These are phyloP conservation scores for Steatocranus sp. DNA, from an alignment of 2,797 vertebrate genomes.

Conservation along the genomic window DNA sequence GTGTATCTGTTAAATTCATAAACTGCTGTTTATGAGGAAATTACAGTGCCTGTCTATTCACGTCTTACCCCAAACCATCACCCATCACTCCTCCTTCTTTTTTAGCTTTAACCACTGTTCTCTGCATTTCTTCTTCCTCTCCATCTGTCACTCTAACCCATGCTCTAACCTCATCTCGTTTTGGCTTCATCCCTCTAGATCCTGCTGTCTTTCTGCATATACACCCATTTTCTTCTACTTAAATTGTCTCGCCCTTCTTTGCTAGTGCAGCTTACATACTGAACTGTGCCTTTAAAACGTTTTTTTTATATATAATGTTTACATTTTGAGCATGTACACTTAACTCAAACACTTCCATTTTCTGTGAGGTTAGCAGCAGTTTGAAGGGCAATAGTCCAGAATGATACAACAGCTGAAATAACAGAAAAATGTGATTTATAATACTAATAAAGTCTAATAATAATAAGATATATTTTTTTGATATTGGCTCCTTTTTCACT, in stretches of 20 bases:
- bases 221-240: not conserved
- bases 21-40: not conserved
- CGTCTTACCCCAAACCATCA: not conserved
- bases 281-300: not conserved
- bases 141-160: constrained; percentile 39
- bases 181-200: constrained; percentile 26
- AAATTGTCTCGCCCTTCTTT: not conserved
- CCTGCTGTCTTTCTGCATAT: not conserved
- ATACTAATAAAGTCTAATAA: not conserved
- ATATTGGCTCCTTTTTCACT: not conserved
- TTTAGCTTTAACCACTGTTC: not conserved
- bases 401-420: not conserved
- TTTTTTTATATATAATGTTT: not conserved
- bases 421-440: not conserved
- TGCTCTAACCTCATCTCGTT: constrained; percentile 20
- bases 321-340: not conserved
- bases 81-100: not conserved
- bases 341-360: not conserved
- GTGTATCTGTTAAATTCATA: not conserved
- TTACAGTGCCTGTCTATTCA: not conserved
- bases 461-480: not conserved
- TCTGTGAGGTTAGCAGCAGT: not conserved
- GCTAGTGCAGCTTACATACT: not conserved
- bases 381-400: not conserved
- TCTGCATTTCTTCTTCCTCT: not conserved